These are phyloP conservation scores for Ophthalmolycus amberensis DNA, from an alignment of 2,113 vertebrate genomes.

Conservation along the genomic window DNA sequence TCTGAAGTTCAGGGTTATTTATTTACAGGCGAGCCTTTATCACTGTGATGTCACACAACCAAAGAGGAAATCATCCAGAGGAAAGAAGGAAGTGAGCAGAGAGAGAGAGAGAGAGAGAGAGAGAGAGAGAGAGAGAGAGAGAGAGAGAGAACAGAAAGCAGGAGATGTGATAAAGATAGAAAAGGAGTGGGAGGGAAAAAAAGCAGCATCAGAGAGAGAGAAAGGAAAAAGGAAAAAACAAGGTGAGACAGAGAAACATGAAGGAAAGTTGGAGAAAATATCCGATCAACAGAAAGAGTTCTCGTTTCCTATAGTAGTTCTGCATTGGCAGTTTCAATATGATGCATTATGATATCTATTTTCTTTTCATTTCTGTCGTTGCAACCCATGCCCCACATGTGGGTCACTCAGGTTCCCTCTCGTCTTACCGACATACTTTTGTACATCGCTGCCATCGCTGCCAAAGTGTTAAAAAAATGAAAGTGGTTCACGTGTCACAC, in stretches of 20 bases:
- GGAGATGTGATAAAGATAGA: constrained; percentile 65
- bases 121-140: too few species aligned
- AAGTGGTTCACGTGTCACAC: not conserved
- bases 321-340: not conserved
- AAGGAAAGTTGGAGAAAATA: constrained; percentile 15
- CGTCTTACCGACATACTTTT: not conserved
- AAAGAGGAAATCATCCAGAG: constrained; percentile 51
- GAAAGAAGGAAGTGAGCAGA: constrained; percentile 46
- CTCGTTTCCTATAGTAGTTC: not conserved
- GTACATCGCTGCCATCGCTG: not conserved
- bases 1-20: constrained; percentile 66
- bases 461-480: not conserved
- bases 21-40: constrained; percentile 63
- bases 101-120: constrained; percentile 9
- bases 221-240: constrained; percentile 33
- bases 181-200: constrained; percentile 47
- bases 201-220: constrained; percentile 29
- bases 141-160: constrained; percentile 48
- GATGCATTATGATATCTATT: not conserved
- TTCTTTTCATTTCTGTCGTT: not conserved
- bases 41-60: constrained; percentile 35
- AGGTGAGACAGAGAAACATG: constrained; percentile 18
- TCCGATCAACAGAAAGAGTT: not conserved
- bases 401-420: not conserved
- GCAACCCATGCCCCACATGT: not conserved